Evolutionary conservation across 2,888 invertebrate species (phyloP), one percentile per base, ranked within the genome.

Genomic region (Balanococcus diminutus): DNA sequence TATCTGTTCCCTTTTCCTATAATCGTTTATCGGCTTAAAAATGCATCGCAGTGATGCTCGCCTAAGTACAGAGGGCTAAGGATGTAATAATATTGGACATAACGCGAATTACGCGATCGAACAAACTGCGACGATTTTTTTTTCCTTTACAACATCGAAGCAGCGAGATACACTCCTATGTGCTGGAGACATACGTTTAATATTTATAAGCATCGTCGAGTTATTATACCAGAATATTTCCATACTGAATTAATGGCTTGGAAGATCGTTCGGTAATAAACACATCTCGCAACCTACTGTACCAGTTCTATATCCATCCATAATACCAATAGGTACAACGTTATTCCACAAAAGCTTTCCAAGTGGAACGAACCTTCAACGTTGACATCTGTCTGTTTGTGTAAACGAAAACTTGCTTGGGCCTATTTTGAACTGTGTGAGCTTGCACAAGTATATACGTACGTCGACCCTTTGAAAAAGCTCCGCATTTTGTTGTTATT

Each of bases 171-270:
- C n/a, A n/a, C n/a, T n/a, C 56, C n/a, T 11, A 46, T 5, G 14
- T 14, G 46, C 11, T 46, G n/a, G 16, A 46, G 46, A 46, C 46
- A n/a, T 46, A 46, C 46, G 46, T 46, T 46, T 46, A 46, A 46
- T 46, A 46, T 46, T 46, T 46, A 46, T 46, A 46, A 46, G 46
- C 46, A n/a, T 46, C 46, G 46, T 46, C 46, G 46, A 16, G n/a
- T 46, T 46, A 46, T n/a, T n/a, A 46, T 32, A 72, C 72, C 72
- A 72, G n/a, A 72, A 72, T 72, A 72, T 72, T 32, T 72, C 72
- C 72, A 72, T 72, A 72, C 46, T n/a, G 72, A 72, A 72, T 72
- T 72, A 72, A 72, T 72, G 72, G 72, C 72, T 72, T n/a, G 72
- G 72, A 72, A 72, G 72, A 72, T 72, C 11, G 72, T 25, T 25